Evolutionary conservation across 35 echinoderm and acorn worm species (phyloP).

Genomic region (Anneissia japonica): DNA sequence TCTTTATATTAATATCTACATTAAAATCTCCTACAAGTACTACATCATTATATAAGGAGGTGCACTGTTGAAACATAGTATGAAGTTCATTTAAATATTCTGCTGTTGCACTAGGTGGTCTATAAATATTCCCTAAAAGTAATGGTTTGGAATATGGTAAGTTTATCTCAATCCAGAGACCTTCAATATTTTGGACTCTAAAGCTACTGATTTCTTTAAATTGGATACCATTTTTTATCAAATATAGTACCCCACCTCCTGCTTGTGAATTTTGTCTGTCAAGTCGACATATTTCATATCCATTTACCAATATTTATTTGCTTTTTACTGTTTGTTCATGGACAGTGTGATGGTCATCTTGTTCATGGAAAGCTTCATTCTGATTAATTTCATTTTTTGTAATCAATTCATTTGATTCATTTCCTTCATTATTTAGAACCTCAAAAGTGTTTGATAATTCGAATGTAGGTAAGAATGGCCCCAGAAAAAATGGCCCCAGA

Average conservation of each 20-base stretch:
- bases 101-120: background rate
- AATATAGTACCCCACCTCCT: conserved; percentile 7
- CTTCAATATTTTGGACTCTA: background rate
- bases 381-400: too few relatives aligned
- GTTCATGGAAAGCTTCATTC: too few relatives aligned
- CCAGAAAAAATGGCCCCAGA: too few relatives aligned
- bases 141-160: conserved; percentile 12
- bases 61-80: conserved; percentile 13
- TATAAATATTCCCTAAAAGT: conserved; percentile 14
- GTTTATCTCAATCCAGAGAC: conserved; percentile 7
- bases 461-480: too few relatives aligned
- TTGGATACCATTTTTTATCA: background rate
- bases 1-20: background rate
- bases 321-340: too few relatives aligned
- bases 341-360: too few relatives aligned
- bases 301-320: too few relatives aligned
- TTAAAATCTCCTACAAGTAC: conserved; percentile 2
- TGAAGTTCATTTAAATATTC: conserved; percentile 16
- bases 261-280: too few relatives aligned
- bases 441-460: too few relatives aligned
- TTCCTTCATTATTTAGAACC: too few relatives aligned
- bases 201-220: conserved; percentile 2
- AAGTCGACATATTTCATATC: too few relatives aligned
- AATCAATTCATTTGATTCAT: too few relatives aligned
- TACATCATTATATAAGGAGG: conserved; percentile 4